These are phyloP conservation scores for Neuroterus valhalla DNA, from an alignment of 1,140 invertebrate species.

Conservation along the genomic window DNA sequence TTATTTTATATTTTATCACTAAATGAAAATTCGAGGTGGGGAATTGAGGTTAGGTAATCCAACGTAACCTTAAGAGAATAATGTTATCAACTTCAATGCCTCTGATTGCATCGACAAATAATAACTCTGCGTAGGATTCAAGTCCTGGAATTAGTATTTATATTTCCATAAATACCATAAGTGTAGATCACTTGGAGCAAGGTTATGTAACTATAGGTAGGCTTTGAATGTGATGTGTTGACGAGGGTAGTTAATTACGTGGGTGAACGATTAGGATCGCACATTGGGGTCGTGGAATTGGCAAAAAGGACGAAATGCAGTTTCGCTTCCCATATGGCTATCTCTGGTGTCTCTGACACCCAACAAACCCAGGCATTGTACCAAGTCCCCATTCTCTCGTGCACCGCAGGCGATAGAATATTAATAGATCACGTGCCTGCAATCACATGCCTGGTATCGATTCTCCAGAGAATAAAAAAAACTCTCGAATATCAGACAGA, in stretches of 20 bases:
- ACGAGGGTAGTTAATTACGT: slow-evolving; percentile 15
- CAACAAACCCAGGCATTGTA: slow-evolving; percentile 39
- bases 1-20: not conserved
- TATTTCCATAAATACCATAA: too few relatives aligned
- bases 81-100: not conserved
- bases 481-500: not conserved
- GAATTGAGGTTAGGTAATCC: not conserved
- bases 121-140: too few relatives aligned
- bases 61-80: too few relatives aligned
- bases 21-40: slow-evolving; percentile 8
- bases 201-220: slow-evolving; percentile 5
- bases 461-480: slow-evolving; percentile 9
- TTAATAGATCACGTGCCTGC: slow-evolving; percentile 52
- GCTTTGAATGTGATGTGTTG: not conserved
- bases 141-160: too few relatives aligned
- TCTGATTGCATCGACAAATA: too few relatives aligned
- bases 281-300: slow-evolving; percentile 8
- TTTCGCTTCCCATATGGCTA: slow-evolving; percentile 38
- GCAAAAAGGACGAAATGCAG: slow-evolving; percentile 40
- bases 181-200: slow-evolving; percentile 7
- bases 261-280: slow-evolving; percentile 38
- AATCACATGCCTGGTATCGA: slow-evolving; percentile 22
- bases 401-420: slow-evolving; percentile 44
- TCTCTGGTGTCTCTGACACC: slow-evolving; percentile 39
- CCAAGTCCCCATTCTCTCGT: slow-evolving; percentile 42